Percentiles rank a stretch among this genome's conserved stretches.
Conservation (phyloP, 2,797 vertebrate genomes). For the Buphagus erythrorhynchus region DNA sequence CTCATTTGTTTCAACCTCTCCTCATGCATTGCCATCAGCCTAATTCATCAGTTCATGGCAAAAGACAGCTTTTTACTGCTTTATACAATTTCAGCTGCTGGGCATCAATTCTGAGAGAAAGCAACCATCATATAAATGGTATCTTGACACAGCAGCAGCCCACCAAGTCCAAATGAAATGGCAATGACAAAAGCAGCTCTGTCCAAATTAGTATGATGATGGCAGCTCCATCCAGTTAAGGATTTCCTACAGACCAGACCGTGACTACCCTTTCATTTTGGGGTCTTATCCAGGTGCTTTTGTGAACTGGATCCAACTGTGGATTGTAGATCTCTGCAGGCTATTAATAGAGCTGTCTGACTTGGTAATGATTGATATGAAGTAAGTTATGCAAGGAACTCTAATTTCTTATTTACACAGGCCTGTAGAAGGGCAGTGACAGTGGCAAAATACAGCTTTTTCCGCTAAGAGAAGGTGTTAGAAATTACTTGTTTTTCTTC, state of each 20-base stretch:
- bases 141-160: neutral
- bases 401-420: neutral
- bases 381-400: neutral
- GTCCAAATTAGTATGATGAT: neutral
- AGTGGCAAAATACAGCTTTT: neutral
- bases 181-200: neutral
- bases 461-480: neutral
- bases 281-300: neutral
- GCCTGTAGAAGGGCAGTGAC: neutral
- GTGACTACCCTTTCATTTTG: neutral
- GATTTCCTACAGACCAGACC: neutral
- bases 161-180: neutral
- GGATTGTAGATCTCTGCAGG: neutral
- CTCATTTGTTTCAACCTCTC: neutral
- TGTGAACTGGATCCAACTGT: neutral
- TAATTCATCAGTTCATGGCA: neutral
- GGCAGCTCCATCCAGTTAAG: neutral
- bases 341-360: neutral
- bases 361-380: neutral
- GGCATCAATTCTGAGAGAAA: neutral
- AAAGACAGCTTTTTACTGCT: neutral
- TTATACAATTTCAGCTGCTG: neutral
- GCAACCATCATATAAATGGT: neutral
- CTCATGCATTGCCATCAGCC: accelerated
- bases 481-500: neutral